phyloP scores from a whole-genome alignment of 2,888 invertebrate species.

The Bembecia ichneumoniformis region DNA sequence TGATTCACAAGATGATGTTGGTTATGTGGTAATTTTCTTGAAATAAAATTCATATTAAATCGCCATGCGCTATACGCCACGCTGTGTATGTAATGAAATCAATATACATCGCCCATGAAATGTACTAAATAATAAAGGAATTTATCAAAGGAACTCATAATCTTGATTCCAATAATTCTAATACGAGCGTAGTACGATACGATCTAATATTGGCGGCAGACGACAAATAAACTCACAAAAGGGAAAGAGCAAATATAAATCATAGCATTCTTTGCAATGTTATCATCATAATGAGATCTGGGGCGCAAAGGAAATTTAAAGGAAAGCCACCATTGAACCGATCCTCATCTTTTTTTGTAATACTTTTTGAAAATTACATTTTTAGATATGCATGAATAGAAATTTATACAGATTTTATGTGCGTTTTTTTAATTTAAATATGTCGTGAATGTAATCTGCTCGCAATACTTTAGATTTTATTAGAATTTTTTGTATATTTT shows the following conservation, averaged over 20 bases:
- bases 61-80: too few species aligned
- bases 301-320: constrained; percentile 11
- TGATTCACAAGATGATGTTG: too few species aligned
- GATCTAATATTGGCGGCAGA: constrained; percentile 2
- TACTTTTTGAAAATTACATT: not conserved
- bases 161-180: not conserved
- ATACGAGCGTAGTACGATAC: not conserved
- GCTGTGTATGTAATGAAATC: too few species aligned
- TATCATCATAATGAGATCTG: constrained; percentile 60
- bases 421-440: too few species aligned
- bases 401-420: not conserved
- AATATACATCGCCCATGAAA: not conserved
- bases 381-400: not conserved
- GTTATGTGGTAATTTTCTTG: too few species aligned
- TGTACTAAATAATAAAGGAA: not conserved
- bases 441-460: too few species aligned
- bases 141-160: not conserved
- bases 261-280: constrained; percentile 21
- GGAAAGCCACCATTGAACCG: constrained; percentile 6
- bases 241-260: constrained; percentile 30
- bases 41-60: too few species aligned
- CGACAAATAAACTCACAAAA: constrained; percentile 2
- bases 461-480: too few species aligned
- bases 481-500: too few species aligned
- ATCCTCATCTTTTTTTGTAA: constrained; percentile 6